Percentiles rank a stretch among this genome's conserved stretches.
phyloP scores from a whole-genome alignment of 2,797 vertebrate species.

The Cossypha dichroa region DNA sequence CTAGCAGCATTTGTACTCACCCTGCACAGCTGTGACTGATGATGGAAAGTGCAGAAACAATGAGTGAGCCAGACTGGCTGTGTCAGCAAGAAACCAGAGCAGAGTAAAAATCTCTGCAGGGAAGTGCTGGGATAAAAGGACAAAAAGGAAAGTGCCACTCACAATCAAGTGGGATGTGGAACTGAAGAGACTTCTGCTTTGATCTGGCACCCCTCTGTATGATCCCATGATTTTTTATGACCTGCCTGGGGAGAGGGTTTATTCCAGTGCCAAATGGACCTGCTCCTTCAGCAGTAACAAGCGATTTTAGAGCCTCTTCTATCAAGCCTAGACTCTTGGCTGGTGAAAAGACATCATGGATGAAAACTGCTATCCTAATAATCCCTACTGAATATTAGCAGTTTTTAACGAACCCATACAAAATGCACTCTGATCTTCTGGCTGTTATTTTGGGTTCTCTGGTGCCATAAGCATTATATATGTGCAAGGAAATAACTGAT shows the following conservation, averaged over 20 bases:
- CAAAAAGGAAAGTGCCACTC: background rate
- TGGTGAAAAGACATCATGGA: background rate
- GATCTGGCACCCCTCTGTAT: background rate
- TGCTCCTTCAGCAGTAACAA: background rate
- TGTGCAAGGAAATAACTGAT: background rate
- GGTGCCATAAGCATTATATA: background rate
- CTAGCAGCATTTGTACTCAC: background rate
- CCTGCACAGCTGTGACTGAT: background rate
- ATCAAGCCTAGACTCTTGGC: background rate
- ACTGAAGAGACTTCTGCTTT: background rate
- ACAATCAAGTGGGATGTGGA: background rate
- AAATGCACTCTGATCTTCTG: background rate
- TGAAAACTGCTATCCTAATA: background rate
- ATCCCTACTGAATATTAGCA: background rate
- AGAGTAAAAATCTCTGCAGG: background rate
- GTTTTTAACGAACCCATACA: background rate
- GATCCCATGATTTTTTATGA: background rate
- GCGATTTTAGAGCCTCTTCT: background rate
- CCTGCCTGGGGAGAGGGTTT: background rate
- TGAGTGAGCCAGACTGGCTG: background rate
- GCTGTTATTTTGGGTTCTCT: background rate
- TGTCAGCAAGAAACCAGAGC: slow-evolving; percentile 1
- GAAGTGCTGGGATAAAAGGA: background rate
- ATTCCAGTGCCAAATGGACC: background rate
- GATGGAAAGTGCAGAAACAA: slow-evolving; percentile 19